Evolutionary conservation across 2,113 vertebrate species (phyloP).

Genomic region (Gavia stellata): DNA sequence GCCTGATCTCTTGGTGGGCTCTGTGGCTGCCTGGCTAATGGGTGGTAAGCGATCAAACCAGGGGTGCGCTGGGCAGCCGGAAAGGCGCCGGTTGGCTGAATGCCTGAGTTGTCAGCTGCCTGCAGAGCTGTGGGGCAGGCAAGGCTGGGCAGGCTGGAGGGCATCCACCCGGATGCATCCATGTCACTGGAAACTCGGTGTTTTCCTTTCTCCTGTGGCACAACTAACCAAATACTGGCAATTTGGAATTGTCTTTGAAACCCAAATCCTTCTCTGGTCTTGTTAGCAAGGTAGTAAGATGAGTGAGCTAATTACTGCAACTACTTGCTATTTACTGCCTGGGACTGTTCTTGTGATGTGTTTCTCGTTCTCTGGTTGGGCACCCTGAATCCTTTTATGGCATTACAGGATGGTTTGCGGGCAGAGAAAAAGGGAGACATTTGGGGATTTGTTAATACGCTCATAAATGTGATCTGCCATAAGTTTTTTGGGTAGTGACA

Average conservation of each 20-base stretch:
- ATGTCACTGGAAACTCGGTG: fast-evolving
- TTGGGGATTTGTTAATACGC: not conserved
- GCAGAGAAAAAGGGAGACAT: not conserved
- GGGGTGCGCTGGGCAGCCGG: not conserved
- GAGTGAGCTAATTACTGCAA: not conserved
- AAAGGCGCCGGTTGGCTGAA: fast-evolving
- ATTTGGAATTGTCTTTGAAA: not conserved
- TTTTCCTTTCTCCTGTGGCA: not conserved
- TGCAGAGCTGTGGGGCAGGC: not conserved
- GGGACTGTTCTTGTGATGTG: not conserved
- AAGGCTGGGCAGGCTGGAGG: not conserved
- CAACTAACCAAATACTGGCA: not conserved
- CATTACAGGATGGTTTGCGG: not conserved
- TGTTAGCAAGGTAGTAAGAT: not conserved
- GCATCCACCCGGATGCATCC: not conserved
- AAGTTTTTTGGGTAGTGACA: not conserved
- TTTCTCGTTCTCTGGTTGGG: not conserved
- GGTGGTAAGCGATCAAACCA: no score
- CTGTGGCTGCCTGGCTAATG: not conserved
- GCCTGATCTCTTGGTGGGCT: not conserved
- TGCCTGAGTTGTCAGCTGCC: not conserved
- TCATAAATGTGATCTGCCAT: not conserved
- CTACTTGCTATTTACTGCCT: fast-evolving
- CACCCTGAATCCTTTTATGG: not conserved
- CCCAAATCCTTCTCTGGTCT: not conserved